A percentile compares a stretch with the other conserved stretches of the same genome.
Conservation (phyloP, 1,140 invertebrate species). For the Reticulitermes speratus region DNA sequence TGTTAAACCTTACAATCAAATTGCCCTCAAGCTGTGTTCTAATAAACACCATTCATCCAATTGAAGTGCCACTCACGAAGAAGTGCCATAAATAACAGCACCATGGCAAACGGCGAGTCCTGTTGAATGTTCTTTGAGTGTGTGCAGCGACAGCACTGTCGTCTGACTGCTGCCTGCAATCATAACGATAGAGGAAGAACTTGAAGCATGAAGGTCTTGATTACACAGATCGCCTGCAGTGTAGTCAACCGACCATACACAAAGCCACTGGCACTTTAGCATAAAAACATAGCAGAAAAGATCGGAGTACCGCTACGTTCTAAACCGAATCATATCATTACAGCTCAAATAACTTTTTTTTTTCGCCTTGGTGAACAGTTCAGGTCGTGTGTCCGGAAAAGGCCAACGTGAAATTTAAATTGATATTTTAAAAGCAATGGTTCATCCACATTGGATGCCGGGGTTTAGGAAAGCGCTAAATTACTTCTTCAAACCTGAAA, state of each 20-base stretch:
- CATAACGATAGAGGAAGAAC: not conserved
- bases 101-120: not conserved
- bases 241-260: not conserved
- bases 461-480: not conserved
- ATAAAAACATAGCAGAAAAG: not conserved
- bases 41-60: not conserved
- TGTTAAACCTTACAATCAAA: not conserved
- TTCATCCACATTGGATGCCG: not conserved
- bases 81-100: not conserved
- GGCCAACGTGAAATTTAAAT: not conserved
- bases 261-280: not conserved
- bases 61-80: not conserved
- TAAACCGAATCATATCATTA: conserved; percentile 15
- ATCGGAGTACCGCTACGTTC: not conserved
- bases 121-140: not conserved
- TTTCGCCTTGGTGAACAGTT: not conserved
- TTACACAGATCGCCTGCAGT: not conserved
- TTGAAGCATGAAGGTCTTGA: not conserved
- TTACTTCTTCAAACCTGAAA: not conserved
- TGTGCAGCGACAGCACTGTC: not conserved
- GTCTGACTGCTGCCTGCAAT: not conserved
- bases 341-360: not conserved
- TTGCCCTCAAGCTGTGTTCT: not conserved
- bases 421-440: not conserved
- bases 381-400: not conserved